Percentiles rank a stretch among this genome's conserved stretches.
These are phyloP conservation scores for Palythoa caribaeorum DNA, from an alignment of 92 coral and sea anemone species.

Conservation along the genomic window DNA sequence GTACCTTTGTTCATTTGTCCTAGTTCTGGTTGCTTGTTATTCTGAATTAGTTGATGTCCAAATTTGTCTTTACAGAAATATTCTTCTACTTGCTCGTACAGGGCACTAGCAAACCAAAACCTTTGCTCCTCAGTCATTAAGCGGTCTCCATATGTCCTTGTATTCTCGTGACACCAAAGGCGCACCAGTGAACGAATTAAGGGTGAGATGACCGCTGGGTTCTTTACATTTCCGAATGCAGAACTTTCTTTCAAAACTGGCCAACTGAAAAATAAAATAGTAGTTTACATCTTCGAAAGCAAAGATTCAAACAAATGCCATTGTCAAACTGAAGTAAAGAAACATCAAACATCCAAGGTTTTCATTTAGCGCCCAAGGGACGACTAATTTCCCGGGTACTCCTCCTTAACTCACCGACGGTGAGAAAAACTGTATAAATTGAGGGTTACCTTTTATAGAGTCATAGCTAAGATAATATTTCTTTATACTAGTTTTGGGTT, in stretches of 20 bases:
- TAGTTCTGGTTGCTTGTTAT: slow-evolving; percentile 40
- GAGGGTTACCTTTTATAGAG: too few relatives aligned
- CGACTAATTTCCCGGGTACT: too few relatives aligned
- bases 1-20: slow-evolving; percentile 56
- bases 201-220: slow-evolving; percentile 94
- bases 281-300: not conserved
- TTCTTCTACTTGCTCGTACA: slow-evolving; percentile 81
- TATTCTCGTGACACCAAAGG: slow-evolving; percentile 96
- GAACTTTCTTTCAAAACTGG: slow-evolving; percentile 63
- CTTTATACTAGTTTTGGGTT: too few relatives aligned
- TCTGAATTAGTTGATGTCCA: slow-evolving; percentile 31
- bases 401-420: too few relatives aligned
- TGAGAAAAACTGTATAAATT: too few relatives aligned
- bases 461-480: too few relatives aligned
- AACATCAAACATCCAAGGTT: too few relatives aligned
- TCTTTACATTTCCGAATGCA: slow-evolving; percentile 52
- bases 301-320: too few relatives aligned
- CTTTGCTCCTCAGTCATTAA: slow-evolving; percentile 85
- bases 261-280: slow-evolving; percentile 62
- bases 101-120: slow-evolving; percentile 86
- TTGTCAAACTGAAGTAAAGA: too few relatives aligned
- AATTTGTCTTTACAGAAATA: slow-evolving; percentile 83
- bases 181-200: slow-evolving; percentile 93
- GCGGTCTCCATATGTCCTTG: slow-evolving; percentile 91
- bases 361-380: too few relatives aligned